Evolutionary conservation across 2,113 vertebrate genomes (phyloP).

Genomic region (Petromus typicus): DNA sequence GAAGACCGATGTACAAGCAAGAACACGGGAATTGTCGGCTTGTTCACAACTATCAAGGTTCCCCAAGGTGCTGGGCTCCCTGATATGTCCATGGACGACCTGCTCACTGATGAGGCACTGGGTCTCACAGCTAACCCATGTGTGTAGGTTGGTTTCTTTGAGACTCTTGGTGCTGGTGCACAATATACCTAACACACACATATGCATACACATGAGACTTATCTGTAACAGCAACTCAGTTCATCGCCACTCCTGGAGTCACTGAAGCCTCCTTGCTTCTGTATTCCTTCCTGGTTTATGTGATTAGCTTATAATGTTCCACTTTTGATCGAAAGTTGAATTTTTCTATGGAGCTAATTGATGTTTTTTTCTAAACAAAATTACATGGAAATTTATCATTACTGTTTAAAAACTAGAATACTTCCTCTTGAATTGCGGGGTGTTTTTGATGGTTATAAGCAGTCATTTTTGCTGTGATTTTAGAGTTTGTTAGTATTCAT

Average conservation of each 20-base stretch:
- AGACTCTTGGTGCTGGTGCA: background rate
- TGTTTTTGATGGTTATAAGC: conserved; percentile 15
- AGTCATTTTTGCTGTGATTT: conserved; percentile 33
- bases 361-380: conserved; percentile 55
- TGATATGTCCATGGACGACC: background rate
- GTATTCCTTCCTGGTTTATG: background rate
- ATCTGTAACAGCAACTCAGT: background rate
- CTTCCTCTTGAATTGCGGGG: conserved; percentile 11
- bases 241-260: no score
- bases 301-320: conserved; percentile 29
- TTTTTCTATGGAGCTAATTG: conserved; percentile 49
- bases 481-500: conserved; percentile 68
- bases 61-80: background rate
- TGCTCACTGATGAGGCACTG: background rate
- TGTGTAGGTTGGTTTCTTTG: background rate
- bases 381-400: conserved; percentile 22
- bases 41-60: background rate
- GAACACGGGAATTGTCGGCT: background rate
- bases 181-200: background rate
- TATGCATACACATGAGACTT: fast-evolving
- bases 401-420: conserved; percentile 45
- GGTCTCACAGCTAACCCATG: background rate
- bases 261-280: background rate
- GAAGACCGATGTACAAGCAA: background rate
- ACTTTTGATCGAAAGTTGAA: conserved; percentile 30